Percentiles rank a stretch among this genome's conserved stretches.
These are phyloP conservation scores for Gymnothorax reevesii DNA, from an alignment of 2,797 vertebrate genomes.

Conservation along the genomic window DNA sequence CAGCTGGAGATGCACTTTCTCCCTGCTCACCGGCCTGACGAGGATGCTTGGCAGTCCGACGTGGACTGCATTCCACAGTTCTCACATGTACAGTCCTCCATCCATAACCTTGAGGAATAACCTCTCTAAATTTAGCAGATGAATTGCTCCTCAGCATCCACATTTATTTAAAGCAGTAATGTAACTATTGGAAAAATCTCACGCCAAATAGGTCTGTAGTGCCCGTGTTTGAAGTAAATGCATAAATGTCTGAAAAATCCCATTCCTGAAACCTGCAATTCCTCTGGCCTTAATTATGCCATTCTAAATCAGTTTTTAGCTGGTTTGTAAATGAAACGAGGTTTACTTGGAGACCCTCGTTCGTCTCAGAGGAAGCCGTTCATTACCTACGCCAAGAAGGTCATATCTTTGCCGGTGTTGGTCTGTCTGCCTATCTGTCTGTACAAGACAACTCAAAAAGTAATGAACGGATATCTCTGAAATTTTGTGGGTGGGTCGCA, in stretches of 20 bases:
- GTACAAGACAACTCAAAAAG: too few relatives aligned
- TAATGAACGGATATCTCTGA: too few relatives aligned
- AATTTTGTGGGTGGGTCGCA: too few relatives aligned
- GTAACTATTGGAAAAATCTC: too few relatives aligned
- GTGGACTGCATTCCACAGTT: background rate
- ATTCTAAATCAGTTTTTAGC: background rate
- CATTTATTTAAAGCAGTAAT: too few relatives aligned
- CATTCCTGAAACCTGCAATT: background rate
- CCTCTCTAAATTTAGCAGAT: slow-evolving; percentile 4
- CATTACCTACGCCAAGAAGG: background rate
- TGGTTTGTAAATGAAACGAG: background rate
- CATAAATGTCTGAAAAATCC: background rate
- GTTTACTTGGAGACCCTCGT: background rate
- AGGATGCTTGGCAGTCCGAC: background rate
- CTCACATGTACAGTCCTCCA: background rate
- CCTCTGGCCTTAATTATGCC: background rate
- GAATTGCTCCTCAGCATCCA: background rate
- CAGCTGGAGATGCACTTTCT: slow-evolving; percentile 8
- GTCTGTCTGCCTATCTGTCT: too few relatives aligned
- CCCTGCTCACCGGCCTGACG: background rate
- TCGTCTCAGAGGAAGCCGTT: background rate
- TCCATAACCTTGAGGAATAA: background rate
- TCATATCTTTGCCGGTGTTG: too few relatives aligned
- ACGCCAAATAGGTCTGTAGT: background rate
- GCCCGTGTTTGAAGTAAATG: background rate